phyloP scores from a whole-genome alignment of 1,140 invertebrate genomes.

The Helicoverpa zea region DNA sequence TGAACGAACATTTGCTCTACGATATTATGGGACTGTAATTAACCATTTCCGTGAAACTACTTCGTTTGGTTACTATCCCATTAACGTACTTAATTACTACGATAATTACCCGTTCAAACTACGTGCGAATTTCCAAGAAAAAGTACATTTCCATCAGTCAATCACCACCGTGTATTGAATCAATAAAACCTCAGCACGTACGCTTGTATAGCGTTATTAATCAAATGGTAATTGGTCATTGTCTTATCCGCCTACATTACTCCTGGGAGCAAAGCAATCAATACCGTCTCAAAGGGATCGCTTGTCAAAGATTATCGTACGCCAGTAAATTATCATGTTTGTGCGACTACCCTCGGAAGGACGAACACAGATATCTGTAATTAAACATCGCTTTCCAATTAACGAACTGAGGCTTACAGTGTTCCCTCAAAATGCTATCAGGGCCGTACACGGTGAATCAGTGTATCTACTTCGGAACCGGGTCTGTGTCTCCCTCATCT shows the following conservation, averaged over 20 bases:
- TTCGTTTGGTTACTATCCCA: slow-evolving; percentile 10
- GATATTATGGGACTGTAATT: not conserved
- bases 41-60: slow-evolving; percentile 1
- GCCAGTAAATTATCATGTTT: slow-evolving; percentile 56
- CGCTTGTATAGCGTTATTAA: slow-evolving; percentile 43
- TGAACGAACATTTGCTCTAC: not conserved
- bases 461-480: slow-evolving; percentile 35
- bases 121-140: not conserved
- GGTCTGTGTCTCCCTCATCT: slow-evolving; percentile 37
- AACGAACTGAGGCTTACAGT: slow-evolving; percentile 36
- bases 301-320: slow-evolving; percentile 57
- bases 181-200: slow-evolving; percentile 42
- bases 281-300: slow-evolving; percentile 56
- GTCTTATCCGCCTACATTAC: slow-evolving; percentile 45
- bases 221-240: slow-evolving; percentile 53
- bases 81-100: slow-evolving; percentile 14
- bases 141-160: slow-evolving; percentile 27
- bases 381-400: slow-evolving; percentile 49
- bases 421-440: slow-evolving; percentile 36
- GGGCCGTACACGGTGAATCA: slow-evolving; percentile 34
- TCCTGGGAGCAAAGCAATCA: slow-evolving; percentile 54
- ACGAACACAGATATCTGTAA: slow-evolving; percentile 48
- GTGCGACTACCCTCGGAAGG: slow-evolving; percentile 43
- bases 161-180: slow-evolving; percentile 29
- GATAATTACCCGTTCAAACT: not conserved